Percentiles rank a stretch among this genome's conserved stretches.
phyloP scores from a whole-genome alignment of 2,888 invertebrate genomes.

The Idaea aversata region DNA sequence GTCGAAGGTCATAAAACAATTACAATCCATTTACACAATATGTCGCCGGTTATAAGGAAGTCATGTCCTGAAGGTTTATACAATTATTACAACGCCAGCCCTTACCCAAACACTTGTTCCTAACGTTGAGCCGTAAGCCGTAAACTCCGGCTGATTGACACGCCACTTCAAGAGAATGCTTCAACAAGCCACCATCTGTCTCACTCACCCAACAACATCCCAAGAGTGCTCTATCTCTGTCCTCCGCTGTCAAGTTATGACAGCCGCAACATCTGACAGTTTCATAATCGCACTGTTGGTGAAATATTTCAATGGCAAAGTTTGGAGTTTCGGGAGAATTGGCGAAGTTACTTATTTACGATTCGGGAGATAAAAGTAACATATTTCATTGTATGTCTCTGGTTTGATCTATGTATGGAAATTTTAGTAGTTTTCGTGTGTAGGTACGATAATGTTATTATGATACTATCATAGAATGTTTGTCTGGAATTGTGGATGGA shows the following conservation, averaged over 20 bases:
- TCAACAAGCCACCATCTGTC: conserved; percentile 15
- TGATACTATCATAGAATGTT: not conserved
- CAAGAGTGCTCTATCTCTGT: conserved; percentile 24
- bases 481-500: not conserved
- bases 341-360: conserved; percentile 15
- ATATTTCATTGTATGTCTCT: conserved; percentile 1
- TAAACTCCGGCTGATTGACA: conserved; percentile 26
- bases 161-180: conserved; percentile 32
- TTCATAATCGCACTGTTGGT: conserved; percentile 26
- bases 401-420: conserved; percentile 8
- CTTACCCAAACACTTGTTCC: not conserved
- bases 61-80: not conserved
- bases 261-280: conserved; percentile 25
- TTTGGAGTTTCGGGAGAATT: conserved; percentile 15
- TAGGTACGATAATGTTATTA: conserved; percentile 7
- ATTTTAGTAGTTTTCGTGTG: conserved; percentile 11
- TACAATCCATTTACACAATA: conserved; percentile 13
- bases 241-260: conserved; percentile 28
- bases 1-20: conserved; percentile 14
- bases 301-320: conserved; percentile 18
- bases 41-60: conserved; percentile 4
- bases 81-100: conserved; percentile 3
- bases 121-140: conserved; percentile 10
- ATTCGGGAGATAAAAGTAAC: conserved; percentile 2
- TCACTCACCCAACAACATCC: conserved; percentile 18